These are phyloP conservation scores for Patiria pectinifera DNA, from an alignment of 53 echinoderm and acorn worm genomes.

Conservation along the genomic window DNA sequence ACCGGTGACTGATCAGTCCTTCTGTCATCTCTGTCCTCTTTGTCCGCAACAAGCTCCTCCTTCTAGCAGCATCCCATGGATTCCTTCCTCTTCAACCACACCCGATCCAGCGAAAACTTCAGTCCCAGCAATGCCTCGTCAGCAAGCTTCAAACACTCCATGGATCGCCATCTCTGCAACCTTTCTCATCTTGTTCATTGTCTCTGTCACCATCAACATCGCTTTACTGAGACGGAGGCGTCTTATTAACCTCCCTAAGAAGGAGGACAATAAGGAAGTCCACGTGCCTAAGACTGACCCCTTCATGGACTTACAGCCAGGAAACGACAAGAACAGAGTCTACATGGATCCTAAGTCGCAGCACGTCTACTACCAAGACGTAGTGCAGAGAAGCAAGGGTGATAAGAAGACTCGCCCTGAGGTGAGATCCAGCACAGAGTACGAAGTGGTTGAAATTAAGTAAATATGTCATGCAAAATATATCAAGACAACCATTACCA, in stretches of 20 bases:
- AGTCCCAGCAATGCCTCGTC: not conserved
- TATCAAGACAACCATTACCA: no score
- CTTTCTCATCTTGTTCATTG: not conserved
- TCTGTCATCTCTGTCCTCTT: no score
- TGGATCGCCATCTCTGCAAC: not conserved
- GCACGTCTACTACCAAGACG: not conserved
- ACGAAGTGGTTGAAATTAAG: not conserved
- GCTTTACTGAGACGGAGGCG: not conserved
- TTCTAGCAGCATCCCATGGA: no score
- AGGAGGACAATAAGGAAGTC: not conserved
- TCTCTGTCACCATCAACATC: slow-evolving; percentile 1
- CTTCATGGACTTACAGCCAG: not conserved
- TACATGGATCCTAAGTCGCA: not conserved
- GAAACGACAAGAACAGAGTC: not conserved
- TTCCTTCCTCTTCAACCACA: not conserved
- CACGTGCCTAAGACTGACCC: not conserved
- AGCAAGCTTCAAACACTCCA: not conserved
- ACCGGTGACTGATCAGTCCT: no score
- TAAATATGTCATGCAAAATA: no score
- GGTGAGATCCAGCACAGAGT: not conserved
- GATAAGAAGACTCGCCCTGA: not conserved
- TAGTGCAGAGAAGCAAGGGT: not conserved
- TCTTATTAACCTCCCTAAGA: not conserved
- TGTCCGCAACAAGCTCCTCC: no score
- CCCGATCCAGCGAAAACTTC: not conserved